phyloP scores from a whole-genome alignment of 2,888 invertebrate species.

The Miltochrista miniata region DNA sequence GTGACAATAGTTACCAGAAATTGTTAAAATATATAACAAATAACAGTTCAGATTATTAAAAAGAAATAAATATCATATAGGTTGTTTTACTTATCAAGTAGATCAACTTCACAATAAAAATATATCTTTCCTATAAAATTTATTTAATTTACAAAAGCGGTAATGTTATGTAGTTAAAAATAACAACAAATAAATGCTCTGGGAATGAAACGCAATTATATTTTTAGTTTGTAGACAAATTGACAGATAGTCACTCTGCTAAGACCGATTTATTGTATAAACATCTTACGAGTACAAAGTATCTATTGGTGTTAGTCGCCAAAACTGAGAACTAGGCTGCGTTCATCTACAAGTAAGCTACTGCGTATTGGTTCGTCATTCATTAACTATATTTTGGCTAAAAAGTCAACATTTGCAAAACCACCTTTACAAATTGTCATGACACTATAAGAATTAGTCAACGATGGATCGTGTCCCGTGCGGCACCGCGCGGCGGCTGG shows the following conservation, averaged over 20 bases:
- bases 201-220: constrained; percentile 75
- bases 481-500: constrained; percentile 55
- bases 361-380: constrained; percentile 83
- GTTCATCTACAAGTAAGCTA: constrained; percentile 80
- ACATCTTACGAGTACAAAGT: constrained; percentile 79
- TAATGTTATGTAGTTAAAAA: constrained; percentile 70
- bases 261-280: constrained; percentile 78
- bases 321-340: constrained; percentile 80
- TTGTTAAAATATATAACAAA: constrained; percentile 75
- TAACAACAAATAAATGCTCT: constrained; percentile 80
- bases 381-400: constrained; percentile 82
- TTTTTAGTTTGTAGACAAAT: constrained; percentile 75
- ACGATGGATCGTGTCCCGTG: constrained; percentile 70
- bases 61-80: constrained; percentile 68
- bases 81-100: constrained; percentile 68
- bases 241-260: constrained; percentile 79
- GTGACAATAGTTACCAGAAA: constrained; percentile 85
- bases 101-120: constrained; percentile 82
- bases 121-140: constrained; percentile 84
- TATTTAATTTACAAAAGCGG: constrained; percentile 82
- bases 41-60: constrained; percentile 70
- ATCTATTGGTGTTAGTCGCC: constrained; percentile 80
- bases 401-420: constrained; percentile 83
- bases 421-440: constrained; percentile 80
- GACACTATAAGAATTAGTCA: constrained; percentile 81